Evolutionary conservation across 2,888 invertebrate genomes (phyloP).

Genomic region (Ceraclea dissimilis): DNA sequence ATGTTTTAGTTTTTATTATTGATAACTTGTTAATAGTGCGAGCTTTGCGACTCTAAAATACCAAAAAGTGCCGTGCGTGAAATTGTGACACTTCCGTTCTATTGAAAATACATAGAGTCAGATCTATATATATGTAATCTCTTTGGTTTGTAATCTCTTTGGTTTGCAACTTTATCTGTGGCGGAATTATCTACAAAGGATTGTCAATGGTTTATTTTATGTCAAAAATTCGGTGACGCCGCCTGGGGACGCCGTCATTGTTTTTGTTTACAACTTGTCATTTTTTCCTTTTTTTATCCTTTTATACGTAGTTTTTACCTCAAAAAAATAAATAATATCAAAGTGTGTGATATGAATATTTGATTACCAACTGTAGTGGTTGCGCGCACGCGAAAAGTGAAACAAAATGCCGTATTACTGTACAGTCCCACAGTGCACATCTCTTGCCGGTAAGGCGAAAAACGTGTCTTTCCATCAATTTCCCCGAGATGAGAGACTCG

Average conservation of each 20-base stretch:
- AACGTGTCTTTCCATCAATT: constrained; percentile 47
- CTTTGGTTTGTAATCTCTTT: no score
- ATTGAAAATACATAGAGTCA: no score
- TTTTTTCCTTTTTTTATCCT: neutral
- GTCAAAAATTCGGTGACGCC: constrained; percentile 16
- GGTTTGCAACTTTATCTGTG: no score
- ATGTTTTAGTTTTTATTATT: no score
- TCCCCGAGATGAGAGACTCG: constrained; percentile 41
- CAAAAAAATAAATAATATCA: neutral
- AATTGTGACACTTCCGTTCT: no score
- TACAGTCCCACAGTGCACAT: constrained; percentile 46
- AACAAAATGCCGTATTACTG: constrained; percentile 44
- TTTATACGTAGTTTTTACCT: neutral
- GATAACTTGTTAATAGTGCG: no score
- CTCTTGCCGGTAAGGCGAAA: constrained; percentile 46
- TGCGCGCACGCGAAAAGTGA: neutral
- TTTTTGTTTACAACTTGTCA: constrained; percentile 20
- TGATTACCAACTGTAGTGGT: neutral
- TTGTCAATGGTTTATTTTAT: constrained; percentile 14
- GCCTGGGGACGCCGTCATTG: constrained; percentile 17
- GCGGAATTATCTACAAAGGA: no score
- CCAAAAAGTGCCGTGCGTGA: no score
- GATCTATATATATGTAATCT: no score
- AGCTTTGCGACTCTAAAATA: no score
- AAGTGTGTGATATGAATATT: neutral